Conservation (phyloP, 2,888 invertebrate genomes). For the Drosophila bunnanda region DNA sequence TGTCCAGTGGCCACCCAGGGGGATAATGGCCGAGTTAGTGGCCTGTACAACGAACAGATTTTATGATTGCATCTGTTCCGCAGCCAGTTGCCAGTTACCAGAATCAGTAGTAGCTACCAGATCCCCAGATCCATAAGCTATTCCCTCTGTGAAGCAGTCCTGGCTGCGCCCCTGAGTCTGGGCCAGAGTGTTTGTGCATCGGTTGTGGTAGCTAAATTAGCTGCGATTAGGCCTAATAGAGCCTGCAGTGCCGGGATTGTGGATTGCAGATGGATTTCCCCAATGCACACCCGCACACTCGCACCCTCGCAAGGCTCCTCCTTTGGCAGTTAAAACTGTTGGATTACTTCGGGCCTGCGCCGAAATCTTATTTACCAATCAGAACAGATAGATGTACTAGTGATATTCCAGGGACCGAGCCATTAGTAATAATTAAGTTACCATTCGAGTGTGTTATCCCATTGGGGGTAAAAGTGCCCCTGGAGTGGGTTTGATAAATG, state of each 20-base stretch:
- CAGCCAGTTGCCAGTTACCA: constrained; percentile 30
- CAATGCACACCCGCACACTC: constrained; percentile 5
- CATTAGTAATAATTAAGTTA: constrained; percentile 23
- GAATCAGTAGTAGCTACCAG: constrained; percentile 16
- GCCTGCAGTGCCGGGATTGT: constrained; percentile 46
- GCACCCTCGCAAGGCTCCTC: background rate
- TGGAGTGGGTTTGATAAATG: constrained; percentile 5
- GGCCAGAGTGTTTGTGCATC: constrained; percentile 7
- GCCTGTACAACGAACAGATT: constrained; percentile 54
- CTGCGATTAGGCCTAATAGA: constrained; percentile 69
- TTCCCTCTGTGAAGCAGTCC: constrained; percentile 43
- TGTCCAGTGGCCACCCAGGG: constrained; percentile 10
- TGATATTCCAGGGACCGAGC: constrained; percentile 13
- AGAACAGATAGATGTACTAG: constrained; percentile 4
- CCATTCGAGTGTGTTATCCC: constrained; percentile 2
- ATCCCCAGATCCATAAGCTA: constrained; percentile 50
- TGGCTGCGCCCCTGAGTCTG: constrained; percentile 1
- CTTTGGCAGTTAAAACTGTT: constrained; percentile 27
- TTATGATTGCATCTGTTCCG: constrained; percentile 54
- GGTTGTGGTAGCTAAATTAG: constrained; percentile 57
- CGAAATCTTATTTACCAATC: constrained; percentile 37
- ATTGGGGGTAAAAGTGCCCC: background rate
- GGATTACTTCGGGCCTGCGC: constrained; percentile 18
- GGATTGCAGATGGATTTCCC: constrained; percentile 17
- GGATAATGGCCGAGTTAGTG: constrained; percentile 42